These are phyloP conservation scores for Ataeniobius toweri DNA, from an alignment of 2,797 vertebrate genomes.

Conservation along the genomic window DNA sequence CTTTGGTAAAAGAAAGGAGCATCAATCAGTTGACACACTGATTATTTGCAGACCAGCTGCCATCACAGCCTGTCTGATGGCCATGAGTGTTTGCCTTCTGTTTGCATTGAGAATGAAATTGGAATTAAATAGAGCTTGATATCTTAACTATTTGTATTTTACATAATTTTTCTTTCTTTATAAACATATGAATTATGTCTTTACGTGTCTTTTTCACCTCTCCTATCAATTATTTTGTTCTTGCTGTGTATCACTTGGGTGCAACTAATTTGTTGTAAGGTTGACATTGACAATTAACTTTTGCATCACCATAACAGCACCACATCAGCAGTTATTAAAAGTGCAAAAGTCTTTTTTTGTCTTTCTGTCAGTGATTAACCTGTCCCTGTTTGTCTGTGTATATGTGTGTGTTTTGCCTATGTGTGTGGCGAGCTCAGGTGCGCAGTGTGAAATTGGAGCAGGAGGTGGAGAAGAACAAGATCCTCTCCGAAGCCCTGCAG, in stretches of 20 bases:
- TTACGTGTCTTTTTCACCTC: too few species aligned
- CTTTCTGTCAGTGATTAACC: conserved; percentile 40
- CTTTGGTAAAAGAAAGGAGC: conserved; percentile 37
- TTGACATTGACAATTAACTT: neutral
- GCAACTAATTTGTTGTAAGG: too few species aligned
- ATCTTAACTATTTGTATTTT: too few species aligned
- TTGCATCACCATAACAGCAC: neutral
- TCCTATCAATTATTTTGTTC: too few species aligned
- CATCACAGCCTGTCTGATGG: conserved; percentile 17
- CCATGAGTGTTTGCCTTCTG: conserved; percentile 3
- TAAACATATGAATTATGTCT: too few species aligned
- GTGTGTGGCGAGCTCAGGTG: conserved; percentile 81
- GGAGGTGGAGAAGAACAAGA: conserved; percentile 96
- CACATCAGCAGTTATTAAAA: conserved; percentile 9
- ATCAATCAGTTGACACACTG: conserved; percentile 41
- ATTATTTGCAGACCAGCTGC: conserved; percentile 28
- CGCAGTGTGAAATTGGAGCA: conserved; percentile 94
- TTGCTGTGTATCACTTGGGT: too few species aligned
- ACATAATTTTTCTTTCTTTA: too few species aligned
- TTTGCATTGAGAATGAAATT: conserved; percentile 4
- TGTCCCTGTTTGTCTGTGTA: conserved; percentile 14
- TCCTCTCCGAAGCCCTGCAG: conserved; percentile 95
- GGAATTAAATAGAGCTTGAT: neutral
- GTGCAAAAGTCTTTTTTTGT: conserved; percentile 6
- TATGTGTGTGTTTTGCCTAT: conserved; percentile 29